Evolutionary conservation across 2,797 vertebrate genomes (phyloP), one percentile per base, ranked within the genome.

Genomic region (Anniella stebbinsi): DNA sequence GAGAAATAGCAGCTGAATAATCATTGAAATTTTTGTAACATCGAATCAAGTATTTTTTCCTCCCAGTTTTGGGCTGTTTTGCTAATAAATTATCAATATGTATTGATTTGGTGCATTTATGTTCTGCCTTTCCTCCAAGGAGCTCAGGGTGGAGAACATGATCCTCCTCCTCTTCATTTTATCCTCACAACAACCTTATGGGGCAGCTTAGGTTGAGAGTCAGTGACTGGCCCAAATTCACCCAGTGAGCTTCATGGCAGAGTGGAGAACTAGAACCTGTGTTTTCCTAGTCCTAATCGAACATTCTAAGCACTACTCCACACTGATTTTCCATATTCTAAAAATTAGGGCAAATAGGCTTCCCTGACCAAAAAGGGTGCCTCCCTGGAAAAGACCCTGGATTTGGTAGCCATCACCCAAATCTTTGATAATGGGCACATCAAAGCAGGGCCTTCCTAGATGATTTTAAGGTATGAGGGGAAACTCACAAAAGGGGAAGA

Each of bases 61-160:
- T 0, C 76, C 0, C 89, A 17, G 2, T 54, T 89, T 90, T 51
- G 1, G 3, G 18, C 8, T 67, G 41, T 87, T 36, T 28, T 67
- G 0, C 28, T 95, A 60, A 88, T 95, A 91, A 94, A 93, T 93
- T 30, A 17, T 28, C 25, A 83, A 23, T 41, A 41, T 75, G 23
- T 63, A 63, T 63, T 63, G 23, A 23, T 63, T 21, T 63, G 18
- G 4, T 63, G 7, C 60, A 21, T 63, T 51, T 51, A 51, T 51
- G 10, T 5, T 8, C 10, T 51, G 51, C 51, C 51, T 51, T 63
- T 63, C 60, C 23, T 38, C 36, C 23, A 41, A 75, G 38, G 17
- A 75, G 17, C 73, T 36, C 36, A 75, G 41, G 21, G 36, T 63
- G 23, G 60, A 63, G 60, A 23, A 63, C 60, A 63, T 63, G 60